Conservation (phyloP, 2,113 vertebrate species). For the Ptilorrhoa leucosticta region DNA sequence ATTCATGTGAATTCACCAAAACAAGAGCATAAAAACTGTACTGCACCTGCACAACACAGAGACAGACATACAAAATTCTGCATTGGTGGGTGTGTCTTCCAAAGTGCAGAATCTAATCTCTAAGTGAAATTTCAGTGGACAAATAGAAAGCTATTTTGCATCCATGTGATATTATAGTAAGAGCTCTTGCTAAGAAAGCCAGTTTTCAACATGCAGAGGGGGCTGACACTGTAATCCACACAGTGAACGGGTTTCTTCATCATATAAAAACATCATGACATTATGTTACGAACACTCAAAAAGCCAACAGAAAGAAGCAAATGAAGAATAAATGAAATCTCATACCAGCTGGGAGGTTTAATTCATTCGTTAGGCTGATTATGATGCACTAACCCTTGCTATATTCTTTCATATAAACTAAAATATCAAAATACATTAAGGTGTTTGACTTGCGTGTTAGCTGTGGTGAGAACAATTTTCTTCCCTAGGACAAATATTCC, state of each 20-base stretch:
- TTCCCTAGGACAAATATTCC: neutral
- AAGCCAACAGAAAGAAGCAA: neutral
- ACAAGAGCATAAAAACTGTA: neutral
- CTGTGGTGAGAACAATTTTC: neutral
- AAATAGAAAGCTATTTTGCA: neutral
- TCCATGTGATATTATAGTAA: neutral
- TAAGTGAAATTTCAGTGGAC: neutral
- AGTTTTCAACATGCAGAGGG: neutral
- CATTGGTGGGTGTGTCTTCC: neutral
- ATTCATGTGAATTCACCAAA: neutral
- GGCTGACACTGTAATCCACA: neutral
- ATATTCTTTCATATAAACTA: neutral
- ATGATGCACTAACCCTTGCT: neutral
- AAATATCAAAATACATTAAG: neutral
- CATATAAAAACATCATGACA: neutral
- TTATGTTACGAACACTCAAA: neutral
- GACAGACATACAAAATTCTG: neutral
- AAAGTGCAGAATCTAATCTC: neutral
- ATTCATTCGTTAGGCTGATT: slow-evolving; percentile 6
- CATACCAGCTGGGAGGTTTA: neutral
- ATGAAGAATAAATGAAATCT: neutral
- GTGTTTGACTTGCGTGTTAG: neutral
- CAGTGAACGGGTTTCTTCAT: neutral
- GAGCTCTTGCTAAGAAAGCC: neutral
- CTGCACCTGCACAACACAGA: neutral